Evolutionary conservation across 2,888 invertebrate species (phyloP), one percentile per base, ranked within the genome.

Genomic region (Argyresthia albistria): DNA sequence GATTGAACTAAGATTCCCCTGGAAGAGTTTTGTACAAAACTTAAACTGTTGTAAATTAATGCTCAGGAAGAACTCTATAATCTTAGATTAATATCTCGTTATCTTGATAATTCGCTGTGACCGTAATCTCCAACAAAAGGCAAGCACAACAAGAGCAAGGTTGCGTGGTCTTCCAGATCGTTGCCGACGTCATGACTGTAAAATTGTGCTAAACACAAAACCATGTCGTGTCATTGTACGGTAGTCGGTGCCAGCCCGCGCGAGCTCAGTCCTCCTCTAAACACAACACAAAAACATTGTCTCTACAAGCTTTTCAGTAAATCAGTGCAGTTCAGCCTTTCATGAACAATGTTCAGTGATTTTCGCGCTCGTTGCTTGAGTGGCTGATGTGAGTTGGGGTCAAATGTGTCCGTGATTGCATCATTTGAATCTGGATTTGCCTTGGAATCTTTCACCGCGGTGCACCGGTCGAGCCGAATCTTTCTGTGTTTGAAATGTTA

Each of bases 271-370:
- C 67, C 62, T 58, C 69, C 56, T 55, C 69, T 66, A 70, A 76
- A 72, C 80, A 73, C 65, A 69, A 69, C 57, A 64, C 71, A 77
- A 78, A 69, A 76, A 75, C 74, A 73, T 70, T 66, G 65, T 64
- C 66, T 62, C 59, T 56, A n/a, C 39, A 36, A 9, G 39, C 8
- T 8, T 9, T 39, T 39, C 39, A 39, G 39, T 11, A 39, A 39
- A 39, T 39, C 39, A 59, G 60, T 60, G 56, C 51, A 58, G 58
- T 63, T 61, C 57, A 25, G 25, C 6, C 6, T 25, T 25, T 4
- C 6, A 6, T 4, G 6, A 25, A 25, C 2, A 25, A 6, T 25
- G 6, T 25, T 25, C 25, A 25, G 60, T 57, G 55, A 46, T 59
- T 59, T 61, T 60, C 55, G 56, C 60, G 59, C 60, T 51, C 53